A percentile compares a stretch with the other conserved stretches of the same genome.
Conservation (phyloP, 2,113 vertebrate genomes). For the Ceuthmochares aereus region DNA sequence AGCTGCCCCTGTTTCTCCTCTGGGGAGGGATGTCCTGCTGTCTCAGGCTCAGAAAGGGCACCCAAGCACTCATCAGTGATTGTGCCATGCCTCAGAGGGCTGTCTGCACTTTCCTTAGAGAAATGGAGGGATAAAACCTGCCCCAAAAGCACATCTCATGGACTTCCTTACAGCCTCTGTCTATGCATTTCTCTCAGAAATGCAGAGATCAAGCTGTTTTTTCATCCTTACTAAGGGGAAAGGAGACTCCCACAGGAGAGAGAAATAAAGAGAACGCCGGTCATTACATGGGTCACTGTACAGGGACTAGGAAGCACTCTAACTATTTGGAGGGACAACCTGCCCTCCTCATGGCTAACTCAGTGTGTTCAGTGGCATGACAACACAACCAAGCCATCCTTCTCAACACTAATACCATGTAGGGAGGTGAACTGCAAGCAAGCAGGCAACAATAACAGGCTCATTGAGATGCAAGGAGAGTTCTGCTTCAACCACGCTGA, state of each 20-base stretch:
- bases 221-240: not conserved
- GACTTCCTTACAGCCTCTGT: not conserved
- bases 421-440: not conserved
- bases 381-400: not conserved
- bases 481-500: not conserved
- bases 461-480: constrained; percentile 38
- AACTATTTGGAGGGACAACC: not conserved
- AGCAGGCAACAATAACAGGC: not conserved
- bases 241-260: accelerated
- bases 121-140: not conserved
- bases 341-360: not conserved
- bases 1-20: not conserved
- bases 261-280: not conserved
- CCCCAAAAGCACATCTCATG: not conserved
- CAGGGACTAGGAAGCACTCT: not conserved
- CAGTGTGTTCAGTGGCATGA: not conserved
- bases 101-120: not conserved
- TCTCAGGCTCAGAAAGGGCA: not conserved
- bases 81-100: not conserved
- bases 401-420: not conserved
- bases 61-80: not conserved
- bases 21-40: not conserved
- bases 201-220: not conserved
- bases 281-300: accelerated
- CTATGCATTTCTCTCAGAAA: not conserved